Evolutionary conservation across 2,797 vertebrate genomes (phyloP), one percentile per base, ranked within the genome.

Genomic region (Lagocephalus sceleratus): DNA sequence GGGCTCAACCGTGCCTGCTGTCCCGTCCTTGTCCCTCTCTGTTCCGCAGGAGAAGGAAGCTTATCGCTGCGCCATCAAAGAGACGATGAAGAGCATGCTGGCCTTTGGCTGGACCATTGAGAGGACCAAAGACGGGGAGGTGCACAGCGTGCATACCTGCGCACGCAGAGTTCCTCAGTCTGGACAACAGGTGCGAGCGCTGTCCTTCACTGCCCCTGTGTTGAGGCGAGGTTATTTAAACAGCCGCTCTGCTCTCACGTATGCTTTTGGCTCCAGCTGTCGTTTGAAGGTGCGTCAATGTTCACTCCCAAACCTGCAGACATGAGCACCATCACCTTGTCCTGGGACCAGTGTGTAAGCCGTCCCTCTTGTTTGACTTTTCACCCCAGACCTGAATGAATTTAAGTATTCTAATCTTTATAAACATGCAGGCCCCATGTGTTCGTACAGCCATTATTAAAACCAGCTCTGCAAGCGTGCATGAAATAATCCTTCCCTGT

Each of bases 81-180:
- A 97, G 70, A 96, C 95, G 0, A 77, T 98, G 23, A 97, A 93
- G 79, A 95, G 89, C 3, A 98, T 98, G 95, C 75, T 98, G 78
- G 93, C 93, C 0, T 94, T 95, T 87, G 94, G 93, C 6, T 98
- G 96, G 95, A 86, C 87, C n/a, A 92, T 97, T 62, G 95, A 95
- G 75, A 92, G 94, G 42, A 94, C 92, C 0, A 90, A 93, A 32
- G 95, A 95, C 35, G 93, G 93, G 54, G 95, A 97, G 39, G 75
- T 89, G 6, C 92, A 92, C 75, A 92, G 89, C 0, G 71, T 90
- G 3, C 92, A 92, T 25, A 89, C 91, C 55, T 87, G 92, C 11
- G 82, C 92, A 0, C 91, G 86, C 3, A 90, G 92, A 51, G 89
- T 97, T 57, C 96, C 96, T 59, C 96, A 98, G 77, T 91, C 94